Conservation (phyloP, 64 coral and sea anemone genomes). For the Actinia tenebrosa region DNA sequence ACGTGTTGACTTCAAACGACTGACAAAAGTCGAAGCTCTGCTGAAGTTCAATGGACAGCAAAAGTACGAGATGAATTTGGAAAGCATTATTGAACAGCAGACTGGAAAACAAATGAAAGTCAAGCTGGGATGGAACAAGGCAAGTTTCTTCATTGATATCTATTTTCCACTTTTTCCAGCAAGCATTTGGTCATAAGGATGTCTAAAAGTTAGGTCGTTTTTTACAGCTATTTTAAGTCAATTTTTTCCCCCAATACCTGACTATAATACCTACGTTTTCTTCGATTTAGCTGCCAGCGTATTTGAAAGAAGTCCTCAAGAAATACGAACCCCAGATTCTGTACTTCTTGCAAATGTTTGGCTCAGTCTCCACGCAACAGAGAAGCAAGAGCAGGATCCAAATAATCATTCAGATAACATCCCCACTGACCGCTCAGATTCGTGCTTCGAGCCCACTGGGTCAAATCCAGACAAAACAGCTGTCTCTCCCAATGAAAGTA, state of each 20-base stretch:
- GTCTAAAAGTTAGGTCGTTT: too few relatives aligned
- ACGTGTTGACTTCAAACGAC: neutral
- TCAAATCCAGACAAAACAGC: neutral
- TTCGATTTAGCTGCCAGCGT: conserved; percentile 26
- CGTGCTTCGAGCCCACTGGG: neutral
- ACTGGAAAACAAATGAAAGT: neutral
- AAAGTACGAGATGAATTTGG: neutral
- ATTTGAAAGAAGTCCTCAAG: conserved; percentile 2
- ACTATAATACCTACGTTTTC: neutral
- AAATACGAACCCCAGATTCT: conserved; percentile 45
- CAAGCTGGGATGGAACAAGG: neutral
- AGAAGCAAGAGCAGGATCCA: conserved; percentile 5
- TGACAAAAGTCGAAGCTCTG: neutral
- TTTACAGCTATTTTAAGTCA: too few relatives aligned
- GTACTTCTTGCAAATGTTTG: conserved; percentile 34
- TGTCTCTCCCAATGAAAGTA: neutral
- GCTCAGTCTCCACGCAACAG: neutral
- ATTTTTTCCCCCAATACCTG: neutral
- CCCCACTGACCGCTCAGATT: conserved; percentile 1
- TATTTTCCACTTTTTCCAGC: neutral
- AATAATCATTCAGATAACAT: neutral
- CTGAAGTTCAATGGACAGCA: neutral
- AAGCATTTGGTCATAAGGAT: too few relatives aligned
- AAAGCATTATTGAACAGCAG: neutral
- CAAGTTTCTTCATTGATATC: neutral